A percentile compares a stretch with the other conserved stretches of the same genome.
Conservation (phyloP, 2,113 vertebrate species). For the Perca fluviatilis region DNA sequence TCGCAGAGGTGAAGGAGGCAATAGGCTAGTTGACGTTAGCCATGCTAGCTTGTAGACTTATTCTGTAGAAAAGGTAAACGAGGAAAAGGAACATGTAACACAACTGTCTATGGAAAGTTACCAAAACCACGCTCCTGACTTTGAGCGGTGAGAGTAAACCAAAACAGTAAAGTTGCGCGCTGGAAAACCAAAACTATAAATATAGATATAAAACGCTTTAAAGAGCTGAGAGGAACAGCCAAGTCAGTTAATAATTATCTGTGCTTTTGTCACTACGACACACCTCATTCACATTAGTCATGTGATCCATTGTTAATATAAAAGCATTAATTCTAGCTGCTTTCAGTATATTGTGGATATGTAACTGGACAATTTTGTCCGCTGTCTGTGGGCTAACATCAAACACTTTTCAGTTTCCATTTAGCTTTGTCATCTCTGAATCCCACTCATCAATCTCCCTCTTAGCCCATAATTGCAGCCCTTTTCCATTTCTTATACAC, state of each 20-base stretch:
- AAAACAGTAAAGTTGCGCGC: neutral
- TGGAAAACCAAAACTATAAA: neutral
- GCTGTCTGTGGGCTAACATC: neutral
- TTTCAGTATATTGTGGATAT: neutral
- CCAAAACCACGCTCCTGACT: neutral
- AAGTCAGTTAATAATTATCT: neutral
- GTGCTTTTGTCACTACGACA: neutral
- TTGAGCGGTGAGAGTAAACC: neutral
- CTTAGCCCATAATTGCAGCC: slow-evolving; percentile 41
- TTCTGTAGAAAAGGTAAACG: neutral
- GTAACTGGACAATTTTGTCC: neutral
- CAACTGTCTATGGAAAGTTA: neutral
- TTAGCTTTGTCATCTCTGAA: slow-evolving; percentile 17
- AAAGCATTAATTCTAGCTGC: neutral
- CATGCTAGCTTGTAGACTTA: neutral
- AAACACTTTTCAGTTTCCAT: neutral
- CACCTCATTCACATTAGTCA: neutral
- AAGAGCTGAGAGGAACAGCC: neutral
- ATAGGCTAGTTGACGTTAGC: neutral
- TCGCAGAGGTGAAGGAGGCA: neutral
- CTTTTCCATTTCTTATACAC: slow-evolving; percentile 52
- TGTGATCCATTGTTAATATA: neutral
- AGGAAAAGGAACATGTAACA: neutral
- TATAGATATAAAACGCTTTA: no score
- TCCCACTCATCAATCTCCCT: slow-evolving; percentile 38